Conservation (phyloP, 2,797 vertebrate genomes). For the Miichthys miiuy region DNA sequence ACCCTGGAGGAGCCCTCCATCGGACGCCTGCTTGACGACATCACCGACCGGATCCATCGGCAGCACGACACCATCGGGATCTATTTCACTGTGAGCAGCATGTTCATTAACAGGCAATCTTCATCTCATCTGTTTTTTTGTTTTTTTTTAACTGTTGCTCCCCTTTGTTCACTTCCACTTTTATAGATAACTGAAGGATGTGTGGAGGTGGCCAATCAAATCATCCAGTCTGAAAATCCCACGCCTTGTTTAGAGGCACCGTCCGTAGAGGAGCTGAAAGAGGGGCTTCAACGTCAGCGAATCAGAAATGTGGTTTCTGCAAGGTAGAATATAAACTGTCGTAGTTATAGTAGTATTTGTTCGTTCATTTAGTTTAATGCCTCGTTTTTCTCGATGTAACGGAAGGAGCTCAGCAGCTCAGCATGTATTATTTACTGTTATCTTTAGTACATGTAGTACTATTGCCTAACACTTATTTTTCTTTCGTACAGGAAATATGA, state of each 20-base stretch:
- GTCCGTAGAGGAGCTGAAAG: conserved; percentile 85
- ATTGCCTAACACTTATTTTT: conserved; percentile 17
- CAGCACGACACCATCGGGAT: conserved; percentile 96
- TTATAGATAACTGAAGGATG: conserved; percentile 90
- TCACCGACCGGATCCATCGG: conserved; percentile 94
- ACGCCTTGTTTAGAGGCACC: conserved; percentile 74
- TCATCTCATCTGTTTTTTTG: conserved; percentile 4
- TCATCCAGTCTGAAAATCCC: conserved; percentile 83
- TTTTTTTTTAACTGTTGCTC: conserved; percentile 1
- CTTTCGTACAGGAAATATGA: conserved; percentile 91
- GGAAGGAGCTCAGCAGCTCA: background rate
- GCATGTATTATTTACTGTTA: background rate
- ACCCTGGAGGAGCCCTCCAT: conserved; percentile 95
- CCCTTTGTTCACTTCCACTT: conserved; percentile 1
- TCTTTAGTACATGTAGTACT: background rate
- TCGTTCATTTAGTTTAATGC: conserved; percentile 1
- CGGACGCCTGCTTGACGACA: conserved; percentile 93
- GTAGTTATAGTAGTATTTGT: background rate
- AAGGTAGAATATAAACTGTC: conserved; percentile 77
- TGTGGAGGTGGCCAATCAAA: conserved; percentile 83
- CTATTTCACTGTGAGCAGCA: conserved; percentile 90
- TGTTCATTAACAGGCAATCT: background rate
- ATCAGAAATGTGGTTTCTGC: conserved; percentile 90
- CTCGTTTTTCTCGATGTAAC: background rate
- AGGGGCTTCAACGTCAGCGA: conserved; percentile 89